Conservation (phyloP, 2,888 invertebrate species). For the Odontocerum albicorne region DNA sequence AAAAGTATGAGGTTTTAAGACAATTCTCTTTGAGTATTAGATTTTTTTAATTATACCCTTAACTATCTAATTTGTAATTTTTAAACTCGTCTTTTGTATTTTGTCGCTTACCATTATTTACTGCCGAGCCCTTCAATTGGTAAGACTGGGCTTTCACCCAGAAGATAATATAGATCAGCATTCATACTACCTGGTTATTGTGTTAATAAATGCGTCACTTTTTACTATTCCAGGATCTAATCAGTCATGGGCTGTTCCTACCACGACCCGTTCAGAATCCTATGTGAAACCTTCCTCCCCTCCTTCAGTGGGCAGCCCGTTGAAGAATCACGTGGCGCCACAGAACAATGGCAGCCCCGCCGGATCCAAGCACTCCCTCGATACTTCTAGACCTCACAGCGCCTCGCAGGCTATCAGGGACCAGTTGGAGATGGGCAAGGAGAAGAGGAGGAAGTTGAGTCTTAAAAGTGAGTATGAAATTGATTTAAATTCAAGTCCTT, state of each 20-base stretch:
- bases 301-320: neutral
- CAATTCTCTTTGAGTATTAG: no score
- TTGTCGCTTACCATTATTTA: no score
- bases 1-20: no score
- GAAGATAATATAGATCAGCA: no score
- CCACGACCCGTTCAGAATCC: neutral
- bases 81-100: no score
- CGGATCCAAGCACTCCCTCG: neutral
- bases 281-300: neutral
- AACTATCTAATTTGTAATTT: no score
- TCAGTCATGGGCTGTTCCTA: neutral
- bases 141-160: no score
- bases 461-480: constrained; percentile 52
- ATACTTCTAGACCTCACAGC: constrained; percentile 49
- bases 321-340: neutral
- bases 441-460: constrained; percentile 46
- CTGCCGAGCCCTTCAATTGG: no score
- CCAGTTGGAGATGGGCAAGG: constrained; percentile 45
- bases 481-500: no score
- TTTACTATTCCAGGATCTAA: neutral
- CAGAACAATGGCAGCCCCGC: neutral
- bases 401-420: constrained; percentile 49
- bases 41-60: no score
- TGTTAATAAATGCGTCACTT: constrained; percentile 38
- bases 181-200: constrained; percentile 46